These are phyloP conservation scores for Caprella mutica DNA, from an alignment of 2,888 invertebrate species.

Conservation along the genomic window DNA sequence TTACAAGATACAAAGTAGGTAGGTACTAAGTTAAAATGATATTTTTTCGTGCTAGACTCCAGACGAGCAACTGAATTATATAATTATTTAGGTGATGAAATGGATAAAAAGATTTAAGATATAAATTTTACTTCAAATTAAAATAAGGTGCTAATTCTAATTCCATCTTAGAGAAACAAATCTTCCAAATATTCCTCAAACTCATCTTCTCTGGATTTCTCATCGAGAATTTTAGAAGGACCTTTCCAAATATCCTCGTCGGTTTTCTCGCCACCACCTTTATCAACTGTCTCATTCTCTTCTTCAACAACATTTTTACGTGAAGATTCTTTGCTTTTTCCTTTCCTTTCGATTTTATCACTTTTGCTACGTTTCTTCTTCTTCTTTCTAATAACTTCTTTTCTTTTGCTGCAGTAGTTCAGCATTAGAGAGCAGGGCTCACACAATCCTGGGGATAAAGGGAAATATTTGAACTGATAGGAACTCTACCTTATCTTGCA, in stretches of 20 bases:
- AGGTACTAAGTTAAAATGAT: too few relatives aligned
- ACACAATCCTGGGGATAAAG: conserved; percentile 63
- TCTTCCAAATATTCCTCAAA: conserved; percentile 91
- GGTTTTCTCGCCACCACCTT: conserved; percentile 37
- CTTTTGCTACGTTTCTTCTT: conserved; percentile 32
- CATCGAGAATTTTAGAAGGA: conserved; percentile 46
- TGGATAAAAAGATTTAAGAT: too few relatives aligned
- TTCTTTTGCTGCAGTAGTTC: conserved; percentile 75
- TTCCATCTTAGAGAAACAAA: conserved; percentile 65
- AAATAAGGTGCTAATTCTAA: too few relatives aligned
- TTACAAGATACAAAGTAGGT: too few relatives aligned
- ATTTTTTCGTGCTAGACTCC: too few relatives aligned
- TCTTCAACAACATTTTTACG: conserved; percentile 37
- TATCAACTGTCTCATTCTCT: conserved; percentile 15
- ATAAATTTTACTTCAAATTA: too few relatives aligned
- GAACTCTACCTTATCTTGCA: too few relatives aligned
- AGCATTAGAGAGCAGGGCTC: conserved; percentile 76
- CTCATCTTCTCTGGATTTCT: conserved; percentile 77
- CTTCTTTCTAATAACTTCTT: conserved; percentile 46
- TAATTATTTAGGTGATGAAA: too few relatives aligned
- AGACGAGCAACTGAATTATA: too few relatives aligned
- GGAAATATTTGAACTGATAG: too few relatives aligned
- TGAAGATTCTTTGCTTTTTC: conserved; percentile 23
- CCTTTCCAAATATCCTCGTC: conserved; percentile 41
- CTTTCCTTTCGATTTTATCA: conserved; percentile 8